A percentile compares a stretch with the other conserved stretches of the same genome.
Evolutionary conservation across 2,888 invertebrate species (phyloP).

Genomic region (Cantharis nigra): DNA sequence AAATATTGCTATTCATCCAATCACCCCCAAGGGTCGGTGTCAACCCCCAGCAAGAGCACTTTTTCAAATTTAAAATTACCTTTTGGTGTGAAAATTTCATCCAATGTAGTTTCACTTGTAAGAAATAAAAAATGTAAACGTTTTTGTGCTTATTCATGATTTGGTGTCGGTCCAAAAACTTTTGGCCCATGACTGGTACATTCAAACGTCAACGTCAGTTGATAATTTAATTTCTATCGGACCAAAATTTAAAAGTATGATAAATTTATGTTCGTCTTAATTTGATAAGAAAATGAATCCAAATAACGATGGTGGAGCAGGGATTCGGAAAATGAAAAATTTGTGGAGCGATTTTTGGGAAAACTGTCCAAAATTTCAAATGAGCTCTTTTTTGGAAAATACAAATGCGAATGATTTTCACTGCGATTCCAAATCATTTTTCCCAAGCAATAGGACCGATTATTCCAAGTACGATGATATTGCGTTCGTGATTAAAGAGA

Average conservation of each 20-base stretch:
- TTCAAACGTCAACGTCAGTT: not conserved
- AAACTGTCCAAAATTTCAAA: too few species aligned
- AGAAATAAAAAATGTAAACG: not conserved
- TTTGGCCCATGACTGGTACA: not conserved
- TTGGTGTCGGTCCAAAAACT: too few species aligned
- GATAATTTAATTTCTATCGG: not conserved
- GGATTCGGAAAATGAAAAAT: not conserved
- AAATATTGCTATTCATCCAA: conserved; percentile 33
- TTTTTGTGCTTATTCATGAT: not conserved
- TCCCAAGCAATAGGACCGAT: not conserved
- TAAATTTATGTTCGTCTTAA: not conserved
- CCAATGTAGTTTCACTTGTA: not conserved
- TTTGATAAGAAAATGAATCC: not conserved
- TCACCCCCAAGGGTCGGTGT: conserved; percentile 33
- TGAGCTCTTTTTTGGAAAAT: not conserved
- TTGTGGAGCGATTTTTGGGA: not conserved
- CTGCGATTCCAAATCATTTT: not conserved
- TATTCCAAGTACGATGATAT: not conserved
- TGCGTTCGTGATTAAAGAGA: not conserved
- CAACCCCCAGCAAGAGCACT: conserved; percentile 35
- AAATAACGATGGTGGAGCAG: not conserved
- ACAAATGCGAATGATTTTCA: not conserved
- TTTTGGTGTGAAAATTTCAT: not conserved
- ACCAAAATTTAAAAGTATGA: not conserved
- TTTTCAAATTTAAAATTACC: conserved; percentile 10